phyloP scores from a whole-genome alignment of 2,888 invertebrate genomes.

The Drosophila infuscata region DNA sequence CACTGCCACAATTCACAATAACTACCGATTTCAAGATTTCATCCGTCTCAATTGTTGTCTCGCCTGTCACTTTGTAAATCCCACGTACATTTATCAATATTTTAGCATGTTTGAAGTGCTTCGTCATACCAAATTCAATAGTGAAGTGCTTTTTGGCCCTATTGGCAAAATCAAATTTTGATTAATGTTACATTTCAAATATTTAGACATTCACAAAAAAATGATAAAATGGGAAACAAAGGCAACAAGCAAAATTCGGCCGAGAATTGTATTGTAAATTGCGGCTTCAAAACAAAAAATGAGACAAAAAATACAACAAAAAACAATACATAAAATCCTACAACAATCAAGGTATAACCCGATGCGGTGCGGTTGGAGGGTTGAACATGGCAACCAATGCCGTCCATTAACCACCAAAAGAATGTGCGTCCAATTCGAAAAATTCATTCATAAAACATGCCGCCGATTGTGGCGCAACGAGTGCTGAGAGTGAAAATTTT shows the following conservation, averaged over 20 bases:
- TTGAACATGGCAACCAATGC: conserved; percentile 40
- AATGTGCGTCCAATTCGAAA: conserved; percentile 75
- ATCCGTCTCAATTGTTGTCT: conserved; percentile 28
- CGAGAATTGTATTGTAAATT: conserved; percentile 49
- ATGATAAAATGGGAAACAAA: conserved; percentile 26
- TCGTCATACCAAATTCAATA: conserved; percentile 29
- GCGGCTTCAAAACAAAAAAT: conserved; percentile 42
- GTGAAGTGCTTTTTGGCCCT: conserved; percentile 25
- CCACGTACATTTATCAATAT: conserved; percentile 66
- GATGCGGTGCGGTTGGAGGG: conserved; percentile 4
- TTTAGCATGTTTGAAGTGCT: conserved; percentile 47
- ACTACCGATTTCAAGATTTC: conserved; percentile 9
- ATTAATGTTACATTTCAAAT: conserved; percentile 63
- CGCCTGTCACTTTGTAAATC: conserved; percentile 47
- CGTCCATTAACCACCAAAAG: conserved; percentile 69
- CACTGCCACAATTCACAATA: neutral
- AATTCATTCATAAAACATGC: conserved; percentile 81
- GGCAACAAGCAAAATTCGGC: conserved; percentile 30
- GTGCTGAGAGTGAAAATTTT: conserved; percentile 49
- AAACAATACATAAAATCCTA: conserved; percentile 6
- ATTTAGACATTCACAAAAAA: conserved; percentile 48
- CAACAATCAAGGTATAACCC: conserved; percentile 32
- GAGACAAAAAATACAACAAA: conserved; percentile 15
- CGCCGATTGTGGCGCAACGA: conserved; percentile 62
- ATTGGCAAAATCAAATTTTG: conserved; percentile 52